Base-by-base conservation (phyloP, 1,140 invertebrate species). In the Nasonia longicornis region DNA sequence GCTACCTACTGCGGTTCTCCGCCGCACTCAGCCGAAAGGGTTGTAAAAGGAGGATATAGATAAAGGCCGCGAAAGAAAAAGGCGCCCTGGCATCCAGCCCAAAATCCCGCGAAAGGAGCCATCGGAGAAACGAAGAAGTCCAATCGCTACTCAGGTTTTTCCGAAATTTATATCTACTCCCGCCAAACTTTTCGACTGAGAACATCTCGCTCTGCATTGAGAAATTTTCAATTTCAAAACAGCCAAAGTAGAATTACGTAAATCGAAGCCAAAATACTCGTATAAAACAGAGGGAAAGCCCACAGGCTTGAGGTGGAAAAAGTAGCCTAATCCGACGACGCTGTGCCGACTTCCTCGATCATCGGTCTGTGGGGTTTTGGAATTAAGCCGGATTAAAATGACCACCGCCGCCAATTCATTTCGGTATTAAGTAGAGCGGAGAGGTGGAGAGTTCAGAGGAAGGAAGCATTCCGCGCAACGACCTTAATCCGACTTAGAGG, bases 341-440 rank as follows among this genome's bases (percentile, higher is more conserved):
- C 22, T 29, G 8, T 6, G 64, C 35, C 3, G 12, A 71, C 52
- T 52, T 52, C 16, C 52, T 20, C 52, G 52, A 58, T 58, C 52
- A 58, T 58, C 52, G 52, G 52, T 58, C 16, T n/a, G 20, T 58
- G 52, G 20, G 45, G 12, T 8, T 16, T 58, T 4, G 3, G 35
- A 71, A 78, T 69, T 78, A 52, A 78, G 38, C 76, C 42, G 76
- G 76, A 78, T 78, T 78, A 70, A 78, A 78, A 78, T 78, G 35
- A 31, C 20, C 42, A 78, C 38, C 76, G 26, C 42, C 26, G 31
- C 66, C 76, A 70, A 69, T 78, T 78, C 42, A 22, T 78, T 69
- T 78, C 10, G 12, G 66, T 70, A 78, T 78, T 70, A 52, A 70
- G 31, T 45, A 29, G 26, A 26, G 26, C 45, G 48, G 38, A 73